Evolutionary conservation across 2,888 invertebrate genomes (phyloP), one percentile per base, ranked within the genome.

Genomic region (Amiota mariae): DNA sequence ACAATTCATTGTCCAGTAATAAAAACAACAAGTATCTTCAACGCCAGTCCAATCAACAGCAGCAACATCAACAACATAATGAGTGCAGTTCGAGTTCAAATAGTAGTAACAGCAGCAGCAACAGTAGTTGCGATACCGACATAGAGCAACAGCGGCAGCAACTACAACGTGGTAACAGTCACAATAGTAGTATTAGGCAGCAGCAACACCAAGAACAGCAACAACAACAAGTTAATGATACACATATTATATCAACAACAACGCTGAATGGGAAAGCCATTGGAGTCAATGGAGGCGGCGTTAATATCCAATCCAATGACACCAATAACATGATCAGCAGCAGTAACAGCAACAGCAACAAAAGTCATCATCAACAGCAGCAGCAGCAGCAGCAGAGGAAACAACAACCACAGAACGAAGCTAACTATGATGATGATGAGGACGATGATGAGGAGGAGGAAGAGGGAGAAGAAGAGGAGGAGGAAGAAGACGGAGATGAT

Each of bases 81-180:
- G 20, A 59, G 6, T 59, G 24, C n/a, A 63, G 64, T 18, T 72
- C 72, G 1, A 72, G 66, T 67, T 72, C 72, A 24, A 75, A 73
- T 20, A 67, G 72, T 56, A 72, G 72, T 64, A 72, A 47, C 54
- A 64, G 54, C 64, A 72, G 57, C 66, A 59, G 63, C 47, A 72
- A 57, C 66, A 59, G 63, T 47, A 51, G 72, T 70, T 10, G 75
- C 77, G 8, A 72, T 72, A 72, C 71, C 75, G 46, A 76, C 79
- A 67, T 13, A 70, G 71, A 12, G 77, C 81, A 6, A 82, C 80
- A 70, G 48, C 70, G 59, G 20, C 49, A 67, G 79, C 82, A 66
- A 9, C 59, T 11, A 15, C 15, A 59, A 20, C 15, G 59, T 18
- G 18, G 15, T 3, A 59, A 59, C 15, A 63, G 36, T 36, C 36